A percentile compares a stretch with the other conserved stretches of the same genome.
These are phyloP conservation scores for Ephydatia muelleri DNA, from an alignment of 37 sponge, comb jelly and placozoan genomes.

Conservation along the genomic window DNA sequence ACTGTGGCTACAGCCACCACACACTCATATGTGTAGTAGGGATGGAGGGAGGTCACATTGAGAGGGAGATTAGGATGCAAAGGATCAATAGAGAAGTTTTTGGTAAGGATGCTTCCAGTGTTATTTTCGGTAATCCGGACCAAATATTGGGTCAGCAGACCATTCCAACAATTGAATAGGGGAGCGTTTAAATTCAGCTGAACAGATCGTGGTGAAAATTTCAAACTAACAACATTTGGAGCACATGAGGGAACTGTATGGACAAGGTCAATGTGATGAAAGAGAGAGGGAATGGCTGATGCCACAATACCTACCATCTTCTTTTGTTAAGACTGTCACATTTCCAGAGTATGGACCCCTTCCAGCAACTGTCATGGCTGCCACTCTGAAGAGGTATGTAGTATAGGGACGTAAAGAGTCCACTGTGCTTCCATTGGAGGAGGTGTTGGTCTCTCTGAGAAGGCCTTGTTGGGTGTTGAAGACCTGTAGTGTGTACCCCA, in stretches of 20 bases:
- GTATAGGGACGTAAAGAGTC: slow-evolving; percentile 28
- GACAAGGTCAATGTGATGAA: too few relatives aligned
- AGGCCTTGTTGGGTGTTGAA: too few relatives aligned
- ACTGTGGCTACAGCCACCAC: slow-evolving; percentile 10
- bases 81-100: neutral
- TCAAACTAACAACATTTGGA: too few relatives aligned
- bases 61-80: neutral
- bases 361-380: slow-evolving; percentile 24
- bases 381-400: slow-evolving; percentile 18
- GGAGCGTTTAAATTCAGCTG: neutral
- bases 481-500: slow-evolving; percentile 7
- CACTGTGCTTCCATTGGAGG: neutral
- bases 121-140: neutral
- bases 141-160: neutral
- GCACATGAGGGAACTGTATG: too few relatives aligned
- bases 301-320: too few relatives aligned
- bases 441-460: too few relatives aligned
- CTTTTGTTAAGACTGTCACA: too few relatives aligned
- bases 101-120: neutral
- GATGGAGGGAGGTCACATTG: neutral
- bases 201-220: too few relatives aligned
- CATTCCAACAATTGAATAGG: neutral
- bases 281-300: too few relatives aligned
- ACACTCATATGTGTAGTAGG: slow-evolving; percentile 4
- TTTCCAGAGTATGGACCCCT: slow-evolving; percentile 11